Evolutionary conservation across 1,140 invertebrate genomes (phyloP).

Genomic region (Homalodisca vitripennis): DNA sequence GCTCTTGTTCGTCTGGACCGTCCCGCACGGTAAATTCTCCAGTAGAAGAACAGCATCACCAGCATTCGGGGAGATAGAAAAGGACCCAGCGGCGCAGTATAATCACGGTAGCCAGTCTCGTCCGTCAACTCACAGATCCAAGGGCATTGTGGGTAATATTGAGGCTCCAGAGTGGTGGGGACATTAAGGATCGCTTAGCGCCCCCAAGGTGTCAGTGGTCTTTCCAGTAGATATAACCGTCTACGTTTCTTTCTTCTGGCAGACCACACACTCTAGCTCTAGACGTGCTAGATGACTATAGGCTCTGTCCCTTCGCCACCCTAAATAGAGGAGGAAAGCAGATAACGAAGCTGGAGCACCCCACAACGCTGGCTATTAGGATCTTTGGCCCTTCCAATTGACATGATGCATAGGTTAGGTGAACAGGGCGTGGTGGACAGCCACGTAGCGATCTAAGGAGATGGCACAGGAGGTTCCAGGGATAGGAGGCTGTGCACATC

Average conservation of each 20-base stretch:
- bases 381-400: constrained; percentile 81
- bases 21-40: constrained; percentile 92
- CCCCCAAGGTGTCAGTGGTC: constrained; percentile 23
- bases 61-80: constrained; percentile 96
- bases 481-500: constrained; percentile 94
- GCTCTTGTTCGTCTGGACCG: constrained; percentile 85
- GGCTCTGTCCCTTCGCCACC: constrained; percentile 75
- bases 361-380: constrained; percentile 88
- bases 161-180: background rate
- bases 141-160: constrained; percentile 56
- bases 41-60: constrained; percentile 96
- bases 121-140: constrained; percentile 90
- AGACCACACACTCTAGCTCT: constrained; percentile 3
- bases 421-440: constrained; percentile 90
- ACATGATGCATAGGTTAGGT: constrained; percentile 93
- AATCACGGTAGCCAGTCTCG: constrained; percentile 78
- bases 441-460: constrained; percentile 91
- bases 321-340: constrained; percentile 95
- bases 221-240: constrained; percentile 16
- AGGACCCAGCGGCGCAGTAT: constrained; percentile 91
- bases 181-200: constrained; percentile 9
- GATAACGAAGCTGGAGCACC: constrained; percentile 93
- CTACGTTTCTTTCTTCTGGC: constrained; percentile 23
- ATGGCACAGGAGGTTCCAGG: constrained; percentile 92
- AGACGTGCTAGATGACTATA: background rate